A percentile compares a stretch with the other conserved stretches of the same genome.
These are phyloP conservation scores for Chelidonichthys spinosus DNA, from an alignment of 2,797 vertebrate genomes.

Conservation along the genomic window DNA sequence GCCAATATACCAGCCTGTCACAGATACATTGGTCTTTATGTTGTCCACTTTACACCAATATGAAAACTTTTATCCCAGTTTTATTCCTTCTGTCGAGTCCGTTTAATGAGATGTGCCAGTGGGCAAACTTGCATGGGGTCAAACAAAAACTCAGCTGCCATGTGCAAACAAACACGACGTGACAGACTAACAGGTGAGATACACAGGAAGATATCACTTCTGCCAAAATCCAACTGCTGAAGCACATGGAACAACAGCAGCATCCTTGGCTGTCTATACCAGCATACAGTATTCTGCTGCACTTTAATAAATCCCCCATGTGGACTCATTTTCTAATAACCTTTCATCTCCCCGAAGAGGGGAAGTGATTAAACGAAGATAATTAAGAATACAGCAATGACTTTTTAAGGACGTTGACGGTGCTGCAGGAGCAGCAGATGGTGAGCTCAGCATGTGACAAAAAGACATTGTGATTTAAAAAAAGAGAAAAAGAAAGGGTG, in stretches of 20 bases:
- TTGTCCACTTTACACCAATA: too few relatives aligned
- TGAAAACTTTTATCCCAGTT: too few relatives aligned
- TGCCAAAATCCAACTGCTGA: background rate
- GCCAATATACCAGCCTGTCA: too few relatives aligned
- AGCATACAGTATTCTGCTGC: slow-evolving; percentile 11
- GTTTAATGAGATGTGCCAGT: too few relatives aligned
- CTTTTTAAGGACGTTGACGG: slow-evolving; percentile 63
- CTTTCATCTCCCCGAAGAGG: slow-evolving; percentile 60
- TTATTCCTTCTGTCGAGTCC: too few relatives aligned
- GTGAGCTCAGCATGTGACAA: slow-evolving; percentile 65
- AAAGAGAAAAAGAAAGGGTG: slow-evolving; percentile 15
- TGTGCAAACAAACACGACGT: background rate
- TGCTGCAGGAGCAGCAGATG: slow-evolving; percentile 70
- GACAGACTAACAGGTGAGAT: background rate
- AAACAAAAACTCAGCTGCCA: background rate
- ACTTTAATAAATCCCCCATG: slow-evolving; percentile 37
- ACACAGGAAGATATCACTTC: too few relatives aligned
- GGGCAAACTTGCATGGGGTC: too few relatives aligned
- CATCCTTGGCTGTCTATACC: too few relatives aligned
- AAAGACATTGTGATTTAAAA: slow-evolving; percentile 54
- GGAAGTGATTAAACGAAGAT: slow-evolving; percentile 62
- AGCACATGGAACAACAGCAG: slow-evolving; percentile 1
- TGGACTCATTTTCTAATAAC: slow-evolving; percentile 59
- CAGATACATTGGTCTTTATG: too few relatives aligned
- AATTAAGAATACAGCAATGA: slow-evolving; percentile 71